Evolutionary conservation across 2,113 vertebrate genomes (phyloP), one percentile per base, ranked within the genome.

Genomic region (Microtus ochrogaster): DNA sequence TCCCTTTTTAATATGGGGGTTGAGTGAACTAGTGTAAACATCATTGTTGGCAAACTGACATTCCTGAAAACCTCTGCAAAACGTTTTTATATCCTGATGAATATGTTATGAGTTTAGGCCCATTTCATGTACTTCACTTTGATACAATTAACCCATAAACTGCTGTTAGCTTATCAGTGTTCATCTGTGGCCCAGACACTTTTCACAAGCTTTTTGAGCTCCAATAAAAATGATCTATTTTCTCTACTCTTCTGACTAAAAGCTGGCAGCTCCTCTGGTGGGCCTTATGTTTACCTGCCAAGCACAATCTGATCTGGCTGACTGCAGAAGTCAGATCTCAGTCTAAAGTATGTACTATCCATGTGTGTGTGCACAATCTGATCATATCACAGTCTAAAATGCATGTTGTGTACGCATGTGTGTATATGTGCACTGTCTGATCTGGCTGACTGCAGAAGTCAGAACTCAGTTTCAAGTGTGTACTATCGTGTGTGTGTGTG

Each of bases 41-140:
- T 63, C 89, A n/a, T 47, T 96, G 47, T 74, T 94, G 76, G 52
- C 84, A 92, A 93, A 58, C 47, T 72, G 78, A 81, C 24, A 72
- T 93, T 76, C 49, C 65, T 94, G 63, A 97, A 97, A 90, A 95
- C 78, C 13, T 89, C 68, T 96, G 63, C 93, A 89, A 84, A 95
- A 94, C 30, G 63, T 89, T 94, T 97, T 89, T 68, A 39, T 84
- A 86, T 90, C 26, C 61, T 95, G 24, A 82, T 95, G 30, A 90
- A 72, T 70, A 65, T 22, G 79, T 70, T 93, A 19, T 94, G 28
- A 90, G 68, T 91, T 95, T 61, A 81, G 77, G 26, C 61, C 36
- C 73, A 52, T 94, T 92, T 94, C 24, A 66, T 39, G 24, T 91
- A 47, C 17, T 93, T 90, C 49, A 90, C 65, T 95, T 92, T 90